phyloP scores from a whole-genome alignment of 2,113 vertebrate species.

The Cyanocitta stelleri region DNA sequence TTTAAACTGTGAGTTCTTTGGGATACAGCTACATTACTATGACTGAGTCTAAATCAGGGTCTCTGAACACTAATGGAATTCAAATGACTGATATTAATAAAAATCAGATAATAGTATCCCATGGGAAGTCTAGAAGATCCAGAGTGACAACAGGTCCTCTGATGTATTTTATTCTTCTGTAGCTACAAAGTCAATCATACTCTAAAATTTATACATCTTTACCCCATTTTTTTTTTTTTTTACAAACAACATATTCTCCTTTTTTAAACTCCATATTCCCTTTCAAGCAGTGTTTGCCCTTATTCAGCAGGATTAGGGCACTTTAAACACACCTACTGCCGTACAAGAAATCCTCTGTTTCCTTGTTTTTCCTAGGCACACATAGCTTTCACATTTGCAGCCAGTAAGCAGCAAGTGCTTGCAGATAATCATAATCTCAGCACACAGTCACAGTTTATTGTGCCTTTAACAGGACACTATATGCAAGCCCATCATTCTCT shows the following conservation, averaged over 20 bases:
- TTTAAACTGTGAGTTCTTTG: not conserved
- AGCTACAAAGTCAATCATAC: not conserved
- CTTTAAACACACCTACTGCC: not conserved
- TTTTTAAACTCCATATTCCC: not conserved
- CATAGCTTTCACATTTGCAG: not conserved
- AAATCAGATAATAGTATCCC: not conserved
- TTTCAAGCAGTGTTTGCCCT: not conserved
- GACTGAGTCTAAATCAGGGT: not conserved
- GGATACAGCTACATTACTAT: not conserved
- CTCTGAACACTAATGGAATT: not conserved
- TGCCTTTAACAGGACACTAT: constrained; percentile 45
- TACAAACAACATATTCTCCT: not conserved
- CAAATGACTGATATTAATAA: not conserved
- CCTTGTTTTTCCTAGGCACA: constrained; percentile 19
- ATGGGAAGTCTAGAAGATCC: not conserved
- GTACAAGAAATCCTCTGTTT: constrained; percentile 37
- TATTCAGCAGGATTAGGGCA: not conserved
- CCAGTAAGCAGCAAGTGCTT: constrained; percentile 7
- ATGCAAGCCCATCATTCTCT: not conserved
- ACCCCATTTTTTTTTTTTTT: not conserved
- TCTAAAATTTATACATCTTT: not conserved
- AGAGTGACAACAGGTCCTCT: not conserved
- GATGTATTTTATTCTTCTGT: not conserved
- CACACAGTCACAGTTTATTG: constrained; percentile 45
- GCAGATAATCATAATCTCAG: not conserved